Conservation (phyloP, 2,888 invertebrate species). For the Platerodrilus igneus region DNA sequence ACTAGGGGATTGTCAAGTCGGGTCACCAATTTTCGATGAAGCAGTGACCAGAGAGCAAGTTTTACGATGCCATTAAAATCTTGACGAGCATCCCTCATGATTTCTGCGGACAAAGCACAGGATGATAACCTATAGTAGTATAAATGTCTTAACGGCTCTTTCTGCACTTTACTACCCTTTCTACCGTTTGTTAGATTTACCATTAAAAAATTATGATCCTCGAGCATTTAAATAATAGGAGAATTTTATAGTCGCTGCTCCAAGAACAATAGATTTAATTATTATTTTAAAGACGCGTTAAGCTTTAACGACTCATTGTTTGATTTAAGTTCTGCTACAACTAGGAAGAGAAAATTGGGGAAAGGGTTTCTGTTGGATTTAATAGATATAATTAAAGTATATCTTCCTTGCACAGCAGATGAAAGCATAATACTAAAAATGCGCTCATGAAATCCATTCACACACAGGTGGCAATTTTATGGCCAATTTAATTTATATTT, state of each 20-base stretch:
- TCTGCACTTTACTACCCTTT: constrained; percentile 35
- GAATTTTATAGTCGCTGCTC: constrained; percentile 13
- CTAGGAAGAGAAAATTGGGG: no score
- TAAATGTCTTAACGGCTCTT: constrained; percentile 38
- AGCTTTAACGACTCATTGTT: no score
- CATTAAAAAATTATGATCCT: constrained; percentile 22
- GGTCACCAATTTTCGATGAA: constrained; percentile 21
- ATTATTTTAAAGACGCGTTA: no score
- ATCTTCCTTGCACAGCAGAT: no score
- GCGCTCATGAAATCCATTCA: no score
- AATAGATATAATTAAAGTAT: no score
- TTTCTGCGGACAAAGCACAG: constrained; percentile 39
- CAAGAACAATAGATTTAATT: constrained; percentile 17
- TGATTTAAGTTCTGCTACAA: no score
- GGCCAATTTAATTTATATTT: no score
- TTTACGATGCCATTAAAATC: constrained; percentile 42
- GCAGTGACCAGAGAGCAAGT: constrained; percentile 30
- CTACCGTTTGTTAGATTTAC: constrained; percentile 16
- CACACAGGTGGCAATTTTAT: no score
- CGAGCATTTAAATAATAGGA: constrained; percentile 25
- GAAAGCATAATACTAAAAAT: no score
- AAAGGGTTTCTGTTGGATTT: no score
- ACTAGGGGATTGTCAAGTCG: constrained; percentile 17
- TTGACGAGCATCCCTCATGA: constrained; percentile 40
- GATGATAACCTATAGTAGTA: constrained; percentile 43